Evolutionary conservation across 92 coral and sea anemone species (phyloP).

Genomic region (Pocillopora meandrina): DNA sequence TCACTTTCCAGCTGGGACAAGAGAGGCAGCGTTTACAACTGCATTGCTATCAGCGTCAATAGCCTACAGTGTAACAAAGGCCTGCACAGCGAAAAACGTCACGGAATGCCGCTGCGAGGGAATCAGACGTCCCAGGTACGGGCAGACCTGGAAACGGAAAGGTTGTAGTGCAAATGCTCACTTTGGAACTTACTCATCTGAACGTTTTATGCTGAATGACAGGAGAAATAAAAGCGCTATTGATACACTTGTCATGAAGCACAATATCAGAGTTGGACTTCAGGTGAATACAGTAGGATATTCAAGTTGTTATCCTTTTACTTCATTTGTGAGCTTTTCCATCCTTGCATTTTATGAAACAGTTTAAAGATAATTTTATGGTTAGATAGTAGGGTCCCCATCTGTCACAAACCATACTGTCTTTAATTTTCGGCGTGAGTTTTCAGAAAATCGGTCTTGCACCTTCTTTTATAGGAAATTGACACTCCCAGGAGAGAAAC

Average conservation of each 20-base stretch:
- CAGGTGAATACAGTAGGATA: constrained; percentile 23
- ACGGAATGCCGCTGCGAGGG: constrained; percentile 46
- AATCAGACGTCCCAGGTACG: constrained; percentile 25
- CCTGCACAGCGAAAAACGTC: constrained; percentile 45
- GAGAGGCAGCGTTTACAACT: constrained; percentile 58
- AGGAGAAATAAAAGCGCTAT: constrained; percentile 30
- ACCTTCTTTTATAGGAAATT: too few species aligned
- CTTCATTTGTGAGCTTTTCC: too few species aligned
- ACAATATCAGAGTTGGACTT: constrained; percentile 60
- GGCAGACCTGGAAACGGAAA: constrained; percentile 22
- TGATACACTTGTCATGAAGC: constrained; percentile 27
- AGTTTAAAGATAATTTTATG: too few species aligned
- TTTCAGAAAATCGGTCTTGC: too few species aligned
- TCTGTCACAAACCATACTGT: too few species aligned
- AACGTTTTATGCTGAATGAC: constrained; percentile 43
- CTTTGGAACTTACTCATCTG: constrained; percentile 37
- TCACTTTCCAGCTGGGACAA: constrained; percentile 20
- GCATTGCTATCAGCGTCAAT: constrained; percentile 54
- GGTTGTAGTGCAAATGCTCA: constrained; percentile 31
- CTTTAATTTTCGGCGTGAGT: too few species aligned
- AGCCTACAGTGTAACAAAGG: constrained; percentile 46
- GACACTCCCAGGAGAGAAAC: too few species aligned
- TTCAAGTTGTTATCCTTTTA: not conserved
- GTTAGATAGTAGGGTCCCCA: too few species aligned
- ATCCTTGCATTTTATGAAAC: too few species aligned